A percentile compares a stretch with the other conserved stretches of the same genome.
These are phyloP conservation scores for Drosophila arizonae DNA, from an alignment of 1,140 invertebrate species.

Conservation along the genomic window DNA sequence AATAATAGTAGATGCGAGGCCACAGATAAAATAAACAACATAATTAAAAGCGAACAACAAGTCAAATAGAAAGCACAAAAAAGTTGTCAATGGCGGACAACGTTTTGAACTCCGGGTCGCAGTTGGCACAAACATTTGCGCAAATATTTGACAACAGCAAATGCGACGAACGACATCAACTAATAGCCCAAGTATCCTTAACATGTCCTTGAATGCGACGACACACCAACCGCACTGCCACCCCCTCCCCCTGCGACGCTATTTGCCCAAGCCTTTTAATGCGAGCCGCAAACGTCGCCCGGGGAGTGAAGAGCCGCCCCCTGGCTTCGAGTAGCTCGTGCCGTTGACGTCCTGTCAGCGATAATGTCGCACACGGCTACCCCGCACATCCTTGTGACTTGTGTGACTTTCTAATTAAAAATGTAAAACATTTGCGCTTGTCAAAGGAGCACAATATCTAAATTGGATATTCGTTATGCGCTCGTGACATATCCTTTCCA, in stretches of 20 bases:
- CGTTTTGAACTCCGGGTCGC: slow-evolving; percentile 63
- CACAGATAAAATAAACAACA: slow-evolving; percentile 70
- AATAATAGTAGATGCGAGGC: slow-evolving; percentile 55
- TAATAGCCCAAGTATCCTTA: slow-evolving; percentile 60
- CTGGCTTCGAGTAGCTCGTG: slow-evolving; percentile 14
- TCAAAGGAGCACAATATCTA: slow-evolving; percentile 34
- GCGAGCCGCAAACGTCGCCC: slow-evolving; percentile 32
- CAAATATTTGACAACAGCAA: slow-evolving; percentile 64
- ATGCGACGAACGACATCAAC: slow-evolving; percentile 50
- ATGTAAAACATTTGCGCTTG: slow-evolving; percentile 70
- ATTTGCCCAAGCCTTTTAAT: slow-evolving; percentile 47
- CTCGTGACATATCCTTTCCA: slow-evolving; percentile 11
- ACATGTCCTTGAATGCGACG: slow-evolving; percentile 47
- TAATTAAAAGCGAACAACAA: slow-evolving; percentile 69
- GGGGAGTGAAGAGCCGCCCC: slow-evolving; percentile 43
- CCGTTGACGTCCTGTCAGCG: slow-evolving; percentile 56
- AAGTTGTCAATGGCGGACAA: slow-evolving; percentile 32
- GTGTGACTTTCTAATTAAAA: slow-evolving; percentile 75
- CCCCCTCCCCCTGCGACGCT: not conserved
- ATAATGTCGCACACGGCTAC: slow-evolving; percentile 73
- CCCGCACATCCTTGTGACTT: slow-evolving; percentile 37
- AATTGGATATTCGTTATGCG: slow-evolving; percentile 46
- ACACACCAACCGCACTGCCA: not conserved
- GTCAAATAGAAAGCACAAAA: slow-evolving; percentile 42
- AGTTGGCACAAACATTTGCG: slow-evolving; percentile 60